phyloP scores from a whole-genome alignment of 2,888 invertebrate genomes.

The Ormyrus thymus region DNA sequence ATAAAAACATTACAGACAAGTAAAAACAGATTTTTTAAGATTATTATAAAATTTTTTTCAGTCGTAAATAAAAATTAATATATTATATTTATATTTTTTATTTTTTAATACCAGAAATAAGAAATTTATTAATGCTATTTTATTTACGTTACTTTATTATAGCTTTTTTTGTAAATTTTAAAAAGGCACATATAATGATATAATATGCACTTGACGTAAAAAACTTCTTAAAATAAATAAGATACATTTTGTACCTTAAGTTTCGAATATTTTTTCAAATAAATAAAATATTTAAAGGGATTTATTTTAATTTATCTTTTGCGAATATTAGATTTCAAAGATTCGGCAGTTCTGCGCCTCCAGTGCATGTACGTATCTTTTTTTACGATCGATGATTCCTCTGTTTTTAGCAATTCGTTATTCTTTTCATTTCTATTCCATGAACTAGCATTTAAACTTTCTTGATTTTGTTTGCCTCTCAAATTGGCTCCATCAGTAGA shows the following conservation, averaged over 20 bases:
- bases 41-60: background rate
- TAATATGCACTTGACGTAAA: too few relatives aligned
- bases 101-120: background rate
- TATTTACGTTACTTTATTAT: too few relatives aligned
- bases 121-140: too few relatives aligned
- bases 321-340: conserved; percentile 43
- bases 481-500: conserved; percentile 14
- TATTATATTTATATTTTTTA: background rate
- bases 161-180: too few relatives aligned
- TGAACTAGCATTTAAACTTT: conserved; percentile 25
- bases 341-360: conserved; percentile 63
- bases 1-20: conserved; percentile 5
- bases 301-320: conserved; percentile 16
- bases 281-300: too few relatives aligned
- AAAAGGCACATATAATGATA: too few relatives aligned
- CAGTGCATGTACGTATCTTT: conserved; percentile 59
- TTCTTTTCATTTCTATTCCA: background rate
- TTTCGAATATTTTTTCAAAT: too few relatives aligned
- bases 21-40: background rate
- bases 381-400: conserved; percentile 38
- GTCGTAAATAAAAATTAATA: background rate
- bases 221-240: too few relatives aligned
- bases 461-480: background rate
- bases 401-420: conserved; percentile 6
- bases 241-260: too few relatives aligned